A percentile compares a stretch with the other conserved stretches of the same genome.
These are phyloP conservation scores for Acronicta leporina DNA, from an alignment of 2,888 invertebrate genomes.

Conservation along the genomic window DNA sequence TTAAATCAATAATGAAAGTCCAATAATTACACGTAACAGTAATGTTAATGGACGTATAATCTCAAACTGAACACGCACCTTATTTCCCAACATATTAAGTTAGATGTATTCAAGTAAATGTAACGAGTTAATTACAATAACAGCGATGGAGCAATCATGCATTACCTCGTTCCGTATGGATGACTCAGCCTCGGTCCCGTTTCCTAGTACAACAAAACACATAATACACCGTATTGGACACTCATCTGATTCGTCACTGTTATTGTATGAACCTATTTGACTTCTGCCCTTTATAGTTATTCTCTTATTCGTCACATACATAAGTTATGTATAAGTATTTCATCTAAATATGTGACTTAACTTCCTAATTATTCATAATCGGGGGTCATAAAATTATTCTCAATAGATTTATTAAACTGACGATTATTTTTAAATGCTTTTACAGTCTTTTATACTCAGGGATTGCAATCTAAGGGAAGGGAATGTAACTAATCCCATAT, in stretches of 20 bases:
- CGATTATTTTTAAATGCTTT: no score
- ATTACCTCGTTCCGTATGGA: constrained; percentile 66
- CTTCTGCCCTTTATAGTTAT: constrained; percentile 36
- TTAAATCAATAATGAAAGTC: constrained; percentile 30
- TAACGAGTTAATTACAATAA: constrained; percentile 50
- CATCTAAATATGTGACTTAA: background rate
- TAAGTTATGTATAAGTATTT: background rate
- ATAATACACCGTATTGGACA: constrained; percentile 50
- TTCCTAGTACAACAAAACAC: constrained; percentile 62
- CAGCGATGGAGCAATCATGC: constrained; percentile 60
- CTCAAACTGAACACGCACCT: constrained; percentile 5
- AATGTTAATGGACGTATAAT: constrained; percentile 26
- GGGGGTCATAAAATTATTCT: no score
- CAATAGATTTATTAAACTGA: no score
- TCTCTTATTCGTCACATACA: constrained; percentile 35
- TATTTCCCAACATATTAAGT: constrained; percentile 18
- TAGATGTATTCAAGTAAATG: constrained; percentile 15
- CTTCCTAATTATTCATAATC: no score
- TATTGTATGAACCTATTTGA: constrained; percentile 31
- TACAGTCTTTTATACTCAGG: no score
- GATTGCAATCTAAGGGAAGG: no score
- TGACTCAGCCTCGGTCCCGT: constrained; percentile 70
- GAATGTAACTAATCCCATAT: no score
- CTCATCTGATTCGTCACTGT: constrained; percentile 55
- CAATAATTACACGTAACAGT: constrained; percentile 29